These are phyloP conservation scores for Brachionus koreanus DNA, from an alignment of 1,140 invertebrate genomes.

Conservation along the genomic window DNA sequence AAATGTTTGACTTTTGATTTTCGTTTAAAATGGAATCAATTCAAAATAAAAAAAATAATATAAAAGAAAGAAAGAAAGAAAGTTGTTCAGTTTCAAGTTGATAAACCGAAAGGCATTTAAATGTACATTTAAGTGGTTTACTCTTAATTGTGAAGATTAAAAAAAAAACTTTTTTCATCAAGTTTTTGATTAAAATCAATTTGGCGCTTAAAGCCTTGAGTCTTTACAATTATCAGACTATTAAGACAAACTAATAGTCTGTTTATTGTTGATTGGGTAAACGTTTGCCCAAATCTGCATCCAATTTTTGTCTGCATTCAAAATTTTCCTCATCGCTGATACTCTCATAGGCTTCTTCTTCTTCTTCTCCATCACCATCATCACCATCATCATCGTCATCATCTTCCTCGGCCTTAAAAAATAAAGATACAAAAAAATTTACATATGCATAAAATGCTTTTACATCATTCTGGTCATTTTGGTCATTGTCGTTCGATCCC, in stretches of 20 bases:
- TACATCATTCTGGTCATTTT: neutral
- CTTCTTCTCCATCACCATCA: neutral
- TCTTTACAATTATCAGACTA: neutral
- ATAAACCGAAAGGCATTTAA: neutral
- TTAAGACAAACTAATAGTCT: neutral
- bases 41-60: neutral
- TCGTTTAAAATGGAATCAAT: slow-evolving; percentile 8
- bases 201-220: neutral
- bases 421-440: neutral
- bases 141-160: neutral
- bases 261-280: neutral
- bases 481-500: neutral
- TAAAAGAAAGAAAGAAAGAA: neutral
- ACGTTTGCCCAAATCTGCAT: neutral
- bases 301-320: neutral
- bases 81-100: neutral
- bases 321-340: slow-evolving; percentile 37
- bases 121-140: neutral
- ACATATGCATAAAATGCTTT: neutral
- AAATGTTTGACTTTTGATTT: neutral
- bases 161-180: neutral
- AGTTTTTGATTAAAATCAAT: neutral
- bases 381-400: slow-evolving; percentile 8
- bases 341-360: slow-evolving; percentile 32
- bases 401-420: neutral